Percentiles rank a stretch among this genome's conserved stretches.
phyloP scores from a whole-genome alignment of 2,113 vertebrate species.

The Prochilodus magdalenae region DNA sequence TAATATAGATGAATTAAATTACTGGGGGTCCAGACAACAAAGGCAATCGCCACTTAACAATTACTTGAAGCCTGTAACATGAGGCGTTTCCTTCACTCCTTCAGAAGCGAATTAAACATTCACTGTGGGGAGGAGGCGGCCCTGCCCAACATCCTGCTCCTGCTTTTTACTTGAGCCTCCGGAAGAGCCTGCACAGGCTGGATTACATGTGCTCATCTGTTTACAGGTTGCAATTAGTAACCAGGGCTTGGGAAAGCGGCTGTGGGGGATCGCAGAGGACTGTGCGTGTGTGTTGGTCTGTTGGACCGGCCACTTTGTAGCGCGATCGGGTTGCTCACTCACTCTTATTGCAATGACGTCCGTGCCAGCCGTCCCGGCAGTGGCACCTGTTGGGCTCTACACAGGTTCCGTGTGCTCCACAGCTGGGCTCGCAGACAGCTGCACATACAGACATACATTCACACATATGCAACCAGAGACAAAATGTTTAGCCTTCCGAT shows the following conservation, averaged over 20 bases:
- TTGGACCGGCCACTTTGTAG: conserved; percentile 10
- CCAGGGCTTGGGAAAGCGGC: rapidly evolving
- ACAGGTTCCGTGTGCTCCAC: conserved; percentile 82
- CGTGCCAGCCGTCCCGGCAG: conserved; percentile 87
- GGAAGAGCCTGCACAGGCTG: conserved; percentile 4
- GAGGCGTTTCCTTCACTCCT: neutral
- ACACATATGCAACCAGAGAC: conserved; percentile 42
- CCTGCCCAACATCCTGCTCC: neutral
- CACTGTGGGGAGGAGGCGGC: neutral
- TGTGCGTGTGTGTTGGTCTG: neutral
- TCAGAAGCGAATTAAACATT: neutral
- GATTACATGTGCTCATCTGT: conserved; percentile 51
- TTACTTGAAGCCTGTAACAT: conserved; percentile 13
- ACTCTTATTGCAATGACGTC: conserved; percentile 90
- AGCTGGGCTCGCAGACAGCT: conserved; percentile 88
- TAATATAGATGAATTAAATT: neutral
- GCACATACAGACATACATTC: conserved; percentile 57
- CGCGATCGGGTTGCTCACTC: conserved; percentile 68
- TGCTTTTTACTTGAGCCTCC: conserved; percentile 30
- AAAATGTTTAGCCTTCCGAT: conserved; percentile 54
- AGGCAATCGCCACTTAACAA: neutral
- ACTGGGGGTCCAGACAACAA: neutral
- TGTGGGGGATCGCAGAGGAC: neutral
- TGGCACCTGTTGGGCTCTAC: conserved; percentile 86
- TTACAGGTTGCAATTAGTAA: conserved; percentile 39